Percentiles rank a stretch among this genome's conserved stretches.
phyloP scores from a whole-genome alignment of 2,113 vertebrate species.

The Salvelinus alpinus region DNA sequence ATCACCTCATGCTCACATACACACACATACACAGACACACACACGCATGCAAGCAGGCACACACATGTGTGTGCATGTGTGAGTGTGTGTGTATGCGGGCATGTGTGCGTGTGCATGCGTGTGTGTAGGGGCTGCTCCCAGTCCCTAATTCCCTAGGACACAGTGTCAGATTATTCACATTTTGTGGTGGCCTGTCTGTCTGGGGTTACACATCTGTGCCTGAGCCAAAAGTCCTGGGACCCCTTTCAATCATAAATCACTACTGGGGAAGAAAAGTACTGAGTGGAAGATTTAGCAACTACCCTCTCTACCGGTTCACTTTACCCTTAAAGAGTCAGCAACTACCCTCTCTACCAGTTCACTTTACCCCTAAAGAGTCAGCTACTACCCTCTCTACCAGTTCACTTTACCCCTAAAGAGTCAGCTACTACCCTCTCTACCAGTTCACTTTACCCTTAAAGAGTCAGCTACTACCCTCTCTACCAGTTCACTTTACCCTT shows the following conservation, averaged over 20 bases:
- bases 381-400: too few species aligned
- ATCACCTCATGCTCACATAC: neutral
- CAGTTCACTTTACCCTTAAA: neutral
- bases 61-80: conserved; percentile 4
- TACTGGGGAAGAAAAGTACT: conserved; percentile 22
- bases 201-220: conserved; percentile 48
- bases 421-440: neutral
- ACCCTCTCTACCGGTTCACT: neutral
- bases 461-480: neutral
- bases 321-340: neutral
- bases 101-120: too few species aligned
- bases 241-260: conserved; percentile 39
- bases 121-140: conserved; percentile 28
- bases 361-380: too few species aligned
- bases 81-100: too few species aligned
- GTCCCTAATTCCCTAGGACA: conserved; percentile 16
- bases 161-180: conserved; percentile 69
- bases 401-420: conserved; percentile 15
- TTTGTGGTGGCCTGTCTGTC: conserved; percentile 50
- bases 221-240: conserved; percentile 47
- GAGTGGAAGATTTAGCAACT: conserved; percentile 14
- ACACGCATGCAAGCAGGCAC: neutral
- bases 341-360: neutral
- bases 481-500: too few species aligned
- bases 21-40: conserved; percentile 16